These are phyloP conservation scores for Intellagama lesueurii DNA, from an alignment of 2,797 vertebrate species.

Conservation along the genomic window DNA sequence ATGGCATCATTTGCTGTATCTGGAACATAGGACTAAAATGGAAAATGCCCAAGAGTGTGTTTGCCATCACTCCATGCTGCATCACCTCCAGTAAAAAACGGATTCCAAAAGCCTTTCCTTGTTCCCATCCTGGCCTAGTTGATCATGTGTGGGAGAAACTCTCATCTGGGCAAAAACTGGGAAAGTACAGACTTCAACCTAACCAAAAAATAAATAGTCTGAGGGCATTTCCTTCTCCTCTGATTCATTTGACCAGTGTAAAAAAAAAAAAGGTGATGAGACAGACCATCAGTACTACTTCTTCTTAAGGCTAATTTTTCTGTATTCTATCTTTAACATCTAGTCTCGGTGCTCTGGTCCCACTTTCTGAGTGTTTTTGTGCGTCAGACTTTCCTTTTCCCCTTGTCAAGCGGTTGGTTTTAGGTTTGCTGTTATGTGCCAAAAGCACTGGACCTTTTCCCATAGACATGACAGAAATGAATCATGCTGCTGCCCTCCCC, in stretches of 20 bases:
- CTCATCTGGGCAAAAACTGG: background rate
- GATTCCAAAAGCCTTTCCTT: background rate
- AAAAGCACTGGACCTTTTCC: background rate
- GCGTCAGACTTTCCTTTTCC: background rate
- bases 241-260: background rate
- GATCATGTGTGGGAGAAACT: background rate
- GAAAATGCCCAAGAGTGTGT: background rate
- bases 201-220: background rate
- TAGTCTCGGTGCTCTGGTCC: background rate
- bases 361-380: background rate
- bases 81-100: background rate
- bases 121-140: background rate
- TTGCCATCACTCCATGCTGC: background rate
- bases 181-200: background rate
- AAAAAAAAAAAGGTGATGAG: background rate
- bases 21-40: background rate
- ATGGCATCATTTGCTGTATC: background rate
- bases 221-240: no score
- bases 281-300: background rate
- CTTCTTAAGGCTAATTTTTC: background rate
- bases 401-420: slow-evolving; percentile 8
- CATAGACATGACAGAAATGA: background rate
- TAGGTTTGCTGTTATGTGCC: background rate
- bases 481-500: background rate
- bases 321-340: background rate